phyloP scores from a whole-genome alignment of 2,888 invertebrate species.

The Limenitis camilla region DNA sequence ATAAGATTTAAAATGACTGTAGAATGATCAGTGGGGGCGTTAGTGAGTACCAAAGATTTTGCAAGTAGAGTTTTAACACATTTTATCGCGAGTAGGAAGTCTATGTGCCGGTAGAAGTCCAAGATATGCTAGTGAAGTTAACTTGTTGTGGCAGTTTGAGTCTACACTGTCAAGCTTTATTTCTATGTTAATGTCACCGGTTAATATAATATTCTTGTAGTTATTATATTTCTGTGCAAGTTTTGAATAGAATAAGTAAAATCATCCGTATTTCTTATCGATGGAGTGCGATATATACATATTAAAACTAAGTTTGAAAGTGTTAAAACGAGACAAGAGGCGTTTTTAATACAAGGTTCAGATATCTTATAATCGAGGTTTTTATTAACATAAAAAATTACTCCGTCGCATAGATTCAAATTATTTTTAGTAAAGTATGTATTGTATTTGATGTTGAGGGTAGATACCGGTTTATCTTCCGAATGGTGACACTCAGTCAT shows the following conservation, averaged over 20 bases:
- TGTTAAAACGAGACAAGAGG: not conserved
- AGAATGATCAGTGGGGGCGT: slow-evolving; percentile 15
- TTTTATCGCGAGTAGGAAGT: slow-evolving; percentile 19
- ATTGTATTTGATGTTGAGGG: too few species aligned
- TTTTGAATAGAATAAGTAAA: slow-evolving; percentile 13
- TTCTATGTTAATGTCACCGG: slow-evolving; percentile 17
- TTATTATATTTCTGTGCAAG: not conserved
- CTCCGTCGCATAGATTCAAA: too few species aligned
- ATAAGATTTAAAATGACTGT: slow-evolving; percentile 12
- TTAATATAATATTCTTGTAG: slow-evolving; percentile 10
- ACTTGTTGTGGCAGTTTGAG: slow-evolving; percentile 8
- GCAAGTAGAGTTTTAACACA: slow-evolving; percentile 6
- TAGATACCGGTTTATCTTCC: too few species aligned
- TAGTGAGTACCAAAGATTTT: slow-evolving; percentile 10
- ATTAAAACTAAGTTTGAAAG: too few species aligned
- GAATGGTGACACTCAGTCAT: too few species aligned
- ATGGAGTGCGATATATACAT: too few species aligned
- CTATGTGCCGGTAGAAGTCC: slow-evolving; percentile 18
- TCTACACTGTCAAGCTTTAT: slow-evolving; percentile 12
- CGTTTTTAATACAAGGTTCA: not conserved
- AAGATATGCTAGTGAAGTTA: slow-evolving; percentile 14
- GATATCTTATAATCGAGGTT: not conserved
- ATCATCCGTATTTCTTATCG: not conserved
- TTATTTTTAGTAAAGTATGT: too few species aligned
- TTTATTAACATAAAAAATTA: slow-evolving; percentile 6